These are phyloP conservation scores for Menidia beryllina DNA, from an alignment of 2,113 vertebrate genomes.

Conservation along the genomic window DNA sequence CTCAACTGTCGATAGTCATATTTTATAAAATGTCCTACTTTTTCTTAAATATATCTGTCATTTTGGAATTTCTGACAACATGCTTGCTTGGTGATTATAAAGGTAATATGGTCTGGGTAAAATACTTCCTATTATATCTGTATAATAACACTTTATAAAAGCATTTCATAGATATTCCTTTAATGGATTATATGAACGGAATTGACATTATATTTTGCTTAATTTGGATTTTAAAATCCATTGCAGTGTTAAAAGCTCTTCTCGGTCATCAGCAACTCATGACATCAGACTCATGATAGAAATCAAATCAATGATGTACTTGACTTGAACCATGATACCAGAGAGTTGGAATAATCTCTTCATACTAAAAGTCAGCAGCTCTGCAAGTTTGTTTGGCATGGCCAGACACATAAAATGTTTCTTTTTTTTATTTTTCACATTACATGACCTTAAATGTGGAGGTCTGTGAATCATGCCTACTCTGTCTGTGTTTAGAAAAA, in stretches of 20 bases:
- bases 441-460: neutral
- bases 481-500: neutral
- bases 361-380: conserved; percentile 4
- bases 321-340: conserved; percentile 11
- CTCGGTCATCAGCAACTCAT: conserved; percentile 18
- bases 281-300: too few relatives aligned
- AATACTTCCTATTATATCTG: conserved; percentile 33
- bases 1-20: neutral
- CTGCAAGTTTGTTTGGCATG: conserved; percentile 5
- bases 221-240: conserved; percentile 65
- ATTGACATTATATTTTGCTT: conserved; percentile 25
- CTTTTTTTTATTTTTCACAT: neutral
- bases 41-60: conserved; percentile 6
- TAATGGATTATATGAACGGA: conserved; percentile 48
- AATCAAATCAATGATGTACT: conserved; percentile 24
- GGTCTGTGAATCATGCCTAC: neutral
- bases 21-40: conserved; percentile 10
- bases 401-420: neutral
- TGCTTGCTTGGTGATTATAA: conserved; percentile 36
- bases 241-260: conserved; percentile 62
- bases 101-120: conserved; percentile 41
- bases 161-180: conserved; percentile 34
- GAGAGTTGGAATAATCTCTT: conserved; percentile 20
- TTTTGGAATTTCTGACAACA: conserved; percentile 9
- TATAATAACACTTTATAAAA: conserved; percentile 71